Evolutionary conservation across 1,140 invertebrate genomes (phyloP).

Genomic region (Catajapyx aquilonaris): DNA sequence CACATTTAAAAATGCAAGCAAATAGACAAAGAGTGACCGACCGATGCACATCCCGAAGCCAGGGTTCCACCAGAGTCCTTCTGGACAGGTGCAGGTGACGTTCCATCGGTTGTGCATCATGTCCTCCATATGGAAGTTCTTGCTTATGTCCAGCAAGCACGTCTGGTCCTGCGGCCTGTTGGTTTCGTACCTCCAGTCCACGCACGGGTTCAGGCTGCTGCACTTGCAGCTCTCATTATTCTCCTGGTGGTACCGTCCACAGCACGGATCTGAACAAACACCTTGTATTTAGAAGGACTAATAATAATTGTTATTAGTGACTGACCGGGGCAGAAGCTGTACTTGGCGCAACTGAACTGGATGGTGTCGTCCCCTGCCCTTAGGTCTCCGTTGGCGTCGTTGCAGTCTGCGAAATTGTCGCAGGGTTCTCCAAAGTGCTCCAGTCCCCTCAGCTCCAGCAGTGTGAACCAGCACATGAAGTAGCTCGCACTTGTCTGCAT

Average conservation of each 20-base stretch:
- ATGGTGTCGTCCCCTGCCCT: conserved; percentile 28
- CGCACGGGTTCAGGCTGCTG: conserved; percentile 23
- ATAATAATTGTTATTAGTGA: background rate
- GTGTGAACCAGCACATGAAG: conserved; percentile 41
- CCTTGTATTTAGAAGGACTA: background rate
- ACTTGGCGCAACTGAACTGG: conserved; percentile 32
- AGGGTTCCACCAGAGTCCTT: conserved; percentile 31
- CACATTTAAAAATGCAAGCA: too few relatives aligned
- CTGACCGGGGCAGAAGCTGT: conserved; percentile 38
- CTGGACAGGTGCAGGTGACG: conserved; percentile 28
- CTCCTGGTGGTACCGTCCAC: conserved; percentile 26
- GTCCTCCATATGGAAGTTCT: conserved; percentile 28
- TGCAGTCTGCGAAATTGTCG: conserved; percentile 35
- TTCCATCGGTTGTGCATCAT: conserved; percentile 32
- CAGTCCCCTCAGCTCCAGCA: conserved; percentile 27
- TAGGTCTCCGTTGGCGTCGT: conserved; percentile 25
- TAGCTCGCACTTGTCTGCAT: conserved; percentile 29
- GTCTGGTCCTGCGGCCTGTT: too few relatives aligned
- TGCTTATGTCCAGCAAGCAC: conserved; percentile 22
- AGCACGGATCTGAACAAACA: conserved; percentile 25
- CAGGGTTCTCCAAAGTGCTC: conserved; percentile 28
- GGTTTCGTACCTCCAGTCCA: conserved; percentile 10
- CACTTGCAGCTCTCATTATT: conserved; percentile 19
- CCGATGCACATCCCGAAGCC: conserved; percentile 30
- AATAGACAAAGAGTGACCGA: too few relatives aligned